A percentile compares a stretch with the other conserved stretches of the same genome.
These are phyloP conservation scores for Larimichthys polyactis DNA, from an alignment of 2,113 vertebrate genomes.

Conservation along the genomic window DNA sequence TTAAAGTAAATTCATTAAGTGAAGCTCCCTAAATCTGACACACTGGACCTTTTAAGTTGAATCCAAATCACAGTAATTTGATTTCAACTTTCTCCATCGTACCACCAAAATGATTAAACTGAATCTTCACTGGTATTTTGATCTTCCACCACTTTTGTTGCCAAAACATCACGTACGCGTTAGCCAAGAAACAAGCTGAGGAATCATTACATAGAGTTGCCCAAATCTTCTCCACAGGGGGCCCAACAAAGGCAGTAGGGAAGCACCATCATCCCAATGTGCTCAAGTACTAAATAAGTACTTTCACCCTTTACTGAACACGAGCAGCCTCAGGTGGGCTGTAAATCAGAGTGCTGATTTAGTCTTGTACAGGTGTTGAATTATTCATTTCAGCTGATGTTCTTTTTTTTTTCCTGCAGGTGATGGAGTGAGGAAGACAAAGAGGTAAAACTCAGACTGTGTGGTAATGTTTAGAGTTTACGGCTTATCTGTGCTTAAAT, in stretches of 20 bases:
- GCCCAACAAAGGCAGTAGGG: neutral
- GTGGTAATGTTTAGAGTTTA: neutral
- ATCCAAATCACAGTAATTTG: neutral
- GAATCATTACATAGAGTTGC: neutral
- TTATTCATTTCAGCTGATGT: neutral
- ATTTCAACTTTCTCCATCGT: neutral
- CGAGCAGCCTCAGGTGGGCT: constrained; percentile 14
- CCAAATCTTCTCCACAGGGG: constrained; percentile 11
- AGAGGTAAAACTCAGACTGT: neutral
- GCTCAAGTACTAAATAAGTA: neutral
- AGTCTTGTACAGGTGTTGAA: neutral
- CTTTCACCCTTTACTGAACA: constrained; percentile 14
- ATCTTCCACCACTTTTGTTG: neutral
- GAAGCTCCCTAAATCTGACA: too few relatives aligned
- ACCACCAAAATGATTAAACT: neutral
- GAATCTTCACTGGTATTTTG: neutral
- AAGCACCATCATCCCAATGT: neutral
- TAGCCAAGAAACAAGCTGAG: neutral
- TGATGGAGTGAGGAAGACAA: neutral
- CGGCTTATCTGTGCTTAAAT: neutral
- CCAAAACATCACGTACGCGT: neutral
- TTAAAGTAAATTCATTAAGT: too few relatives aligned
- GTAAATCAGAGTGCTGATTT: constrained; percentile 20
- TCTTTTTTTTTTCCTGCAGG: neutral
- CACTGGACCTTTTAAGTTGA: neutral